phyloP scores from a whole-genome alignment of 2,888 invertebrate species.

The Noctua janthina region DNA sequence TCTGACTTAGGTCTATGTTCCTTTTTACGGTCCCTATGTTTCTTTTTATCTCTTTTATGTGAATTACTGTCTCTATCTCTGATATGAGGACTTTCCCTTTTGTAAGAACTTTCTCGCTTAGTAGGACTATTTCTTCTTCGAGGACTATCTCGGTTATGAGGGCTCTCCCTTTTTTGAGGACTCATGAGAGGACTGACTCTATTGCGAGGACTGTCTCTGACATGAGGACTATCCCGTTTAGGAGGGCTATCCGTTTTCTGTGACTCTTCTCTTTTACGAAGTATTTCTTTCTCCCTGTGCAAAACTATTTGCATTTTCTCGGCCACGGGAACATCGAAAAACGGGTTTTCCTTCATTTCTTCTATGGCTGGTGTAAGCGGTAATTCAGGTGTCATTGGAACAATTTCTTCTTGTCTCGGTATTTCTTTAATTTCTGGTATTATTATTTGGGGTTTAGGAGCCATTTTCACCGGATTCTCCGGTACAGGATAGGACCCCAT shows the following conservation, averaged over 20 bases:
- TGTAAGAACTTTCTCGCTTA: conserved; percentile 63
- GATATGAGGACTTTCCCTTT: conserved; percentile 53
- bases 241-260: conserved; percentile 67
- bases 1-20: conserved; percentile 78
- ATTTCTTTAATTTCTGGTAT: conserved; percentile 66
- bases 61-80: conserved; percentile 55
- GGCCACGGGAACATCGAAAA: conserved; percentile 41
- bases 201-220: conserved; percentile 64
- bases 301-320: conserved; percentile 51
- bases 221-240: conserved; percentile 67
- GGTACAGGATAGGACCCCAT: conserved; percentile 72
- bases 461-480: conserved; percentile 13
- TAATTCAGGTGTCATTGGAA: conserved; percentile 41
- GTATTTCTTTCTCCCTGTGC: conserved; percentile 55
- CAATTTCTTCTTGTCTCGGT: conserved; percentile 59
- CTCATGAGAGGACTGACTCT: conserved; percentile 67
- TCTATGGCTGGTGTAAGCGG: conserved; percentile 44
- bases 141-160: conserved; percentile 68
- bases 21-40: conserved; percentile 77
- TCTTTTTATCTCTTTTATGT: conserved; percentile 75
- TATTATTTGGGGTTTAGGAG: conserved; percentile 53
- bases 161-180: conserved; percentile 63
- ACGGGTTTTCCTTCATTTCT: conserved; percentile 49
- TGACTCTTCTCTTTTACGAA: conserved; percentile 65
- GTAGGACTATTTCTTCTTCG: conserved; percentile 47